A percentile compares a stretch with the other conserved stretches of the same genome.
These are phyloP conservation scores for Papilio aristodemus DNA, from an alignment of 1,140 invertebrate genomes.

Conservation along the genomic window DNA sequence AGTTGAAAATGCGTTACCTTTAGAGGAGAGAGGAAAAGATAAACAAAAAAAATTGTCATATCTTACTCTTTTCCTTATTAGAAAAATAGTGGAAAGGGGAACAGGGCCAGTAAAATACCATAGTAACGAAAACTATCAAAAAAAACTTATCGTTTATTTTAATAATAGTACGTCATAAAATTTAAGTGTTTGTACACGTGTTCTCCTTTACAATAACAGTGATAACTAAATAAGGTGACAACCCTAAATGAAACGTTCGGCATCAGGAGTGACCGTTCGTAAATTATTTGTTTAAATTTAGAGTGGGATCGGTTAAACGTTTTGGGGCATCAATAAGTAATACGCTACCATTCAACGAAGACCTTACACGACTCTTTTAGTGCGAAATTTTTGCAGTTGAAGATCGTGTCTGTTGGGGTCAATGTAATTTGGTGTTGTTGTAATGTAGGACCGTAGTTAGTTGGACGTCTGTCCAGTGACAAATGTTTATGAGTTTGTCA, in stretches of 20 bases:
- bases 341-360: conserved; percentile 50
- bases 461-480: conserved; percentile 68
- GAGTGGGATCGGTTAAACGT: conserved; percentile 74
- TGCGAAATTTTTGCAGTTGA: neutral
- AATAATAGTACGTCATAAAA: neutral
- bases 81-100: too few species aligned
- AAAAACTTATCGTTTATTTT: neutral
- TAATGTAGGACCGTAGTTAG: conserved; percentile 64
- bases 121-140: too few species aligned
- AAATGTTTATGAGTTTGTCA: conserved; percentile 80
- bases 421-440: conserved; percentile 46
- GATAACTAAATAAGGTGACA: conserved; percentile 35
- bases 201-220: neutral
- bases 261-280: conserved; percentile 72
- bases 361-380: conserved; percentile 33
- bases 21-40: too few species aligned
- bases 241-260: conserved; percentile 55
- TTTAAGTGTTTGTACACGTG: neutral
- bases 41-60: too few species aligned
- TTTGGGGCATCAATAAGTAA: conserved; percentile 77
- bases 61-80: too few species aligned
- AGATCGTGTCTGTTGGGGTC: conserved; percentile 38
- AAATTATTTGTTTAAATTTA: conserved; percentile 79
- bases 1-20: too few species aligned
- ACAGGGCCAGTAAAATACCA: too few species aligned